Evolutionary conservation across 2,113 vertebrate genomes (phyloP), one percentile per base, ranked within the genome.

Genomic region (Bothrops jararaca): DNA sequence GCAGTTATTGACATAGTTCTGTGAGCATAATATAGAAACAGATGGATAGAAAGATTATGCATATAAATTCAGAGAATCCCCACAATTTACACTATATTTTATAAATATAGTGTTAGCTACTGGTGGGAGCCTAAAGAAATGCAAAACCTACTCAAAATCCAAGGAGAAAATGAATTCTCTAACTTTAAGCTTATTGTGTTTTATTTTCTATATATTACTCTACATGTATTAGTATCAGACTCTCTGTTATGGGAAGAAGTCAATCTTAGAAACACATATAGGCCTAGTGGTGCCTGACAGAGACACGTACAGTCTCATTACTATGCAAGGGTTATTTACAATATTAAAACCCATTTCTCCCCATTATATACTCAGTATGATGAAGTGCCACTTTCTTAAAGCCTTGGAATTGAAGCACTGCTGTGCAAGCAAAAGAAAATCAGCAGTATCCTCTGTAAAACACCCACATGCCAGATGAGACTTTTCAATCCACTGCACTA

Each of bases 301-400:
- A 94, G 95, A 91, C 95, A 97, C 97, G 96, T 96, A 96, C 64
- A 95, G 94, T 95, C 95, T 96, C 94, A 96, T 96, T 26, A 86
- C 95, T 95, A 93, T 92, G 92, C 13, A 91, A 95, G 92, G 94
- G 95, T 97, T 97, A 97, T 97, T 97, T 97, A 97, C 95, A 96
- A 96, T 92, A 95, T 94, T 96, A 58, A 95, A 96, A 93, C 95
- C 94, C 95, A 93, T 95, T 96, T 96, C 95, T 94, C 94, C 96
- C 94, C 94, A 93, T 97, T 96, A 96, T 95, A 95, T 93, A 95
- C 96, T 96, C 91, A 93, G 94, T 94, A 94, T 95, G 93, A 97
- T 96, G 92, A 95, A 97, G 94, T 95, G 94, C 94, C 94, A 96
- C 96, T 96, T 96, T 95, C 95, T 95, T 95, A 96, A 95, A 95